phyloP scores from a whole-genome alignment of 2,113 vertebrate species.

The Triplophysa siluroides region DNA sequence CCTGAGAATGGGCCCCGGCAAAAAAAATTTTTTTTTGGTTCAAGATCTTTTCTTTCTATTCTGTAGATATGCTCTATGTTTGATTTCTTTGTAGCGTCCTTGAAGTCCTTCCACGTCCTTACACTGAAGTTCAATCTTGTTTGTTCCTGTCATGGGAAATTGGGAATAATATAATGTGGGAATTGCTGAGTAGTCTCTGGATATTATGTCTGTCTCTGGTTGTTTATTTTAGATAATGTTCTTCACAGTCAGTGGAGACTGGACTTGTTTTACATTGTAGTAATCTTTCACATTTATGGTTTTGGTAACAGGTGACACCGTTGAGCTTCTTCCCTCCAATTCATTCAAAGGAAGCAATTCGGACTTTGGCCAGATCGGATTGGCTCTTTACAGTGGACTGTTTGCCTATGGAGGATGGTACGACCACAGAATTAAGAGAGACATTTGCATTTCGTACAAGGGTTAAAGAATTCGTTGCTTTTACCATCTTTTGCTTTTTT shows the following conservation, averaged over 20 bases:
- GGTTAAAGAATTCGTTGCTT: too few relatives aligned
- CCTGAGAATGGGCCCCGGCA: conserved; percentile 3
- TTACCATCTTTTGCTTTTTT: too few relatives aligned
- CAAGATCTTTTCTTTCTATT: neutral
- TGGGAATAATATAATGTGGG: neutral
- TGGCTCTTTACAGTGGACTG: conserved; percentile 93
- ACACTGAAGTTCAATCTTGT: neutral
- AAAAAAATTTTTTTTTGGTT: neutral
- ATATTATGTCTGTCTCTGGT: conserved; percentile 6
- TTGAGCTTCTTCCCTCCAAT: conserved; percentile 73
- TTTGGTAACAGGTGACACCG: conserved; percentile 73
- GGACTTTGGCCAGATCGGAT: conserved; percentile 86
- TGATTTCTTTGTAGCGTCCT: too few relatives aligned
- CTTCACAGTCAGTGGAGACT: neutral
- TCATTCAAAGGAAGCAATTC: conserved; percentile 83
- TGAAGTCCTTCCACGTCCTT: neutral
- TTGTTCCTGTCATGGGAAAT: neutral
- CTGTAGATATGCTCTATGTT: too few relatives aligned
- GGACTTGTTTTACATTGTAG: neutral
- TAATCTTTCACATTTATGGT: conserved; percentile 8
- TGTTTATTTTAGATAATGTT: conserved; percentile 12
- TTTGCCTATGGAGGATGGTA: conserved; percentile 98
- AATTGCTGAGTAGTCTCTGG: neutral
- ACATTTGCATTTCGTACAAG: neutral
- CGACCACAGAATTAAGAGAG: conserved; percentile 48